Evolutionary conservation across 1,140 invertebrate species (phyloP), one percentile per base, ranked within the genome.

Genomic region (Magallana gigas): DNA sequence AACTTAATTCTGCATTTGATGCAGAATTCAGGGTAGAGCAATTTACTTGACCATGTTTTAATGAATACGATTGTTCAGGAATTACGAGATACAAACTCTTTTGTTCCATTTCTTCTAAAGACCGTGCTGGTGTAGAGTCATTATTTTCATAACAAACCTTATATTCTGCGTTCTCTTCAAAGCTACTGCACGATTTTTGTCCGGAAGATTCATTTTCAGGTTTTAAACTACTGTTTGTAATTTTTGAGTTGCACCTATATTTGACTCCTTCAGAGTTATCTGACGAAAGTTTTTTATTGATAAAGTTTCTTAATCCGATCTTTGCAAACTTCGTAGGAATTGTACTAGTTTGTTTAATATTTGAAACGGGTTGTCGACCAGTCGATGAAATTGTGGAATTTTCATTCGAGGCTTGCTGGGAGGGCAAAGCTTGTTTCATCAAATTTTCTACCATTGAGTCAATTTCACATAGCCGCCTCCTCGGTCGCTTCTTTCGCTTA

Each of bases 391-490:
- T n/a, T n/a, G n/a, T n/a, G n/a, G n/a, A n/a, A n/a, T 29, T 29
- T 71, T 29, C 23, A 71, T 29, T 29, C 11, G 68, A 23, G 23
- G 23, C 12, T 8, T 1, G 23, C 12, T 18, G 1, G 5, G 23
- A 9, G 8, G 68, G 23, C 68, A 71, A 9, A 9, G 18, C 29
- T 18, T 29, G 23, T 29, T 71, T 71, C 68, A 71, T 71, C 5
- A 71, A 29, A 71, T 71, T 23, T 9, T 71, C 68, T 7, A 71
- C 68, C 68, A 71, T 71, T 29, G 68, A 18, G 29, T 71, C 68
- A 29, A 71, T 71, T 71, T 71, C 68, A 29, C 68, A 71, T 12
- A 71, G 18, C 68, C 68, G n/a, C 12, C 68, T 71, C 29, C 68
- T 29, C 11, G 68, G 68, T 29, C 68, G 68, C 23, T 71, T 71